A percentile compares a stretch with the other conserved stretches of the same genome.
These are phyloP conservation scores for Thelaira solivaga DNA, from an alignment of 2,888 invertebrate species.

Conservation along the genomic window DNA sequence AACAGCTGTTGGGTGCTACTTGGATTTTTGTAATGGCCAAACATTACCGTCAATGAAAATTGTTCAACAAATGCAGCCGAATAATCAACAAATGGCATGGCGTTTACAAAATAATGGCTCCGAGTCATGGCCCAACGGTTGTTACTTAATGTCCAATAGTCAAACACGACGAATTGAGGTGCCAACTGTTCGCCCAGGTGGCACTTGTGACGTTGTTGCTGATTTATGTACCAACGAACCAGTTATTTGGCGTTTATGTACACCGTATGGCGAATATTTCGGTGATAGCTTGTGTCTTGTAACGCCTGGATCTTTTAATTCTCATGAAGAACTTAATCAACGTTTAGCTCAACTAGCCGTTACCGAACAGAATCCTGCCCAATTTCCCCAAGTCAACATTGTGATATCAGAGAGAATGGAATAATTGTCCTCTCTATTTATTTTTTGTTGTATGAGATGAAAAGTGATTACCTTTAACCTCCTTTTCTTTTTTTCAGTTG, in stretches of 20 bases:
- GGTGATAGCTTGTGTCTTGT: slow-evolving; percentile 83
- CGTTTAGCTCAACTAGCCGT: slow-evolving; percentile 76
- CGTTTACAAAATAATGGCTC: slow-evolving; percentile 91
- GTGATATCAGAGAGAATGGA: slow-evolving; percentile 77
- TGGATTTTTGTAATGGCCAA: slow-evolving; percentile 89
- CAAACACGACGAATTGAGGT: slow-evolving; percentile 74
- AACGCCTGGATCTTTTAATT: slow-evolving; percentile 72
- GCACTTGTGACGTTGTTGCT: slow-evolving; percentile 86
- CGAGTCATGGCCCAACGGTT: slow-evolving; percentile 91
- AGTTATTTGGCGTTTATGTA: slow-evolving; percentile 93
- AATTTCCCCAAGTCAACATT: slow-evolving; percentile 76
- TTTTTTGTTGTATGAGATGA: slow-evolving; percentile 7
- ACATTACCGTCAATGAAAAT: slow-evolving; percentile 87
- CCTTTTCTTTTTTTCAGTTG: slow-evolving; percentile 2
- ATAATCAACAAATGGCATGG: slow-evolving; percentile 84
- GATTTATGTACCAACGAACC: slow-evolving; percentile 87
- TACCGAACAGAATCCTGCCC: slow-evolving; percentile 72
- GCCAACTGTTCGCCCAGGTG: slow-evolving; percentile 86
- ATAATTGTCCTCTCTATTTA: slow-evolving; percentile 63
- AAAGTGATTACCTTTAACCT: slow-evolving; percentile 22
- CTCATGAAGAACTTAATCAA: slow-evolving; percentile 74
- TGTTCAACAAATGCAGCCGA: slow-evolving; percentile 76
- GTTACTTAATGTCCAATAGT: slow-evolving; percentile 84
- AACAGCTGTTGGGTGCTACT: slow-evolving; percentile 95
- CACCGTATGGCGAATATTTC: slow-evolving; percentile 91